Conservation (phyloP, 2,888 invertebrate genomes). For the Choristoneura rosaceana region DNA sequence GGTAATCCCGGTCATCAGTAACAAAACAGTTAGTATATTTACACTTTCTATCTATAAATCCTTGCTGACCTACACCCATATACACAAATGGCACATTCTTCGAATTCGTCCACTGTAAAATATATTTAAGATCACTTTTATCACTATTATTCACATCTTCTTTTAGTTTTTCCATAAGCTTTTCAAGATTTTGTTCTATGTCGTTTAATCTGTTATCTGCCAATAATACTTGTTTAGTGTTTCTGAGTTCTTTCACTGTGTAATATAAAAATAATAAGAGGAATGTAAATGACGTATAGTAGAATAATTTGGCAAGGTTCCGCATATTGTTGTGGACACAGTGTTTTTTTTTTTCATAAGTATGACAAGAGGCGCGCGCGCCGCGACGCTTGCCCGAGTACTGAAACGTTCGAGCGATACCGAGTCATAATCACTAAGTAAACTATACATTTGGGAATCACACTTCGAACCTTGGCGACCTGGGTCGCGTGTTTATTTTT, state of each 20-base stretch:
- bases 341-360: neutral
- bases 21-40: constrained; percentile 66
- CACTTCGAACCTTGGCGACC: neutral
- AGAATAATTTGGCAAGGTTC: constrained; percentile 29
- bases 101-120: constrained; percentile 61
- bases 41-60: constrained; percentile 61
- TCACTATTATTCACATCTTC: neutral
- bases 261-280: constrained; percentile 15
- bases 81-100: constrained; percentile 55
- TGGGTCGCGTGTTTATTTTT: too few species aligned
- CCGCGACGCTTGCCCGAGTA: neutral
- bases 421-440: constrained; percentile 12
- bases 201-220: constrained; percentile 9
- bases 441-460: neutral
- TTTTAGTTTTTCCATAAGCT: constrained; percentile 14
- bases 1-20: constrained; percentile 54
- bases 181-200: constrained; percentile 40
- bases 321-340: constrained; percentile 14
- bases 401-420: constrained; percentile 6
- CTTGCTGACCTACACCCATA: constrained; percentile 53
- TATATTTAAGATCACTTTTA: constrained; percentile 53
- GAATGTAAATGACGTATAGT: constrained; percentile 8
- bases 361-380: constrained; percentile 6
- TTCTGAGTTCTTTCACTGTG: constrained; percentile 6
- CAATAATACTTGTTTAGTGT: neutral